These are phyloP conservation scores for Drosophila borborema DNA, from an alignment of 2,888 invertebrate genomes.

Conservation along the genomic window DNA sequence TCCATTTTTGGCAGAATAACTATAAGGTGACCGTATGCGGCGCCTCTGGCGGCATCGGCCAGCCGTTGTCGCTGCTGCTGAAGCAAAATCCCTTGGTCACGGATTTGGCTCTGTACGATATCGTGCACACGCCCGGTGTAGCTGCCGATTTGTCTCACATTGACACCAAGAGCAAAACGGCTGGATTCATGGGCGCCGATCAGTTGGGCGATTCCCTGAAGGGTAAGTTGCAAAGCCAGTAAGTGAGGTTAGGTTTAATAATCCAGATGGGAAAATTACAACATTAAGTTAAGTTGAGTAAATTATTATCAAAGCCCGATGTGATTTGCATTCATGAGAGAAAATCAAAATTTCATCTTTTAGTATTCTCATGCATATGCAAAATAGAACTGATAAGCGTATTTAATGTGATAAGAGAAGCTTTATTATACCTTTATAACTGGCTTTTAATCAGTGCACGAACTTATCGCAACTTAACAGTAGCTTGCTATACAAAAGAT, in stretches of 20 bases:
- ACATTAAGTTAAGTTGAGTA: conserved; percentile 2
- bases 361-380: background rate
- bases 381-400: conserved; percentile 32
- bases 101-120: conserved; percentile 95
- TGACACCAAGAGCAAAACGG: conserved; percentile 93
- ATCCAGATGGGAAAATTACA: conserved; percentile 32
- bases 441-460: conserved; percentile 34
- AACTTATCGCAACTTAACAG: conserved; percentile 23
- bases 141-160: conserved; percentile 99
- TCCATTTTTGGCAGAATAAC: conserved; percentile 87
- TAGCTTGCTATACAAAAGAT: conserved; percentile 17
- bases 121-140: conserved; percentile 97
- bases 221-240: conserved; percentile 85
- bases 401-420: conserved; percentile 9
- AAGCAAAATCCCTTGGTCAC: conserved; percentile 95
- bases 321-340: conserved; percentile 36
- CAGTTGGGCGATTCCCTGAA: conserved; percentile 91
- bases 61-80: conserved; percentile 96
- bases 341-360: conserved; percentile 1
- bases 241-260: conserved; percentile 65
- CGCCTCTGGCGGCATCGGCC: conserved; percentile 98
- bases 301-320: background rate
- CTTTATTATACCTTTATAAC: conserved; percentile 19
- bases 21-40: conserved; percentile 98
- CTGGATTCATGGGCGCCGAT: conserved; percentile 91